Percentiles rank a stretch among this genome's conserved stretches.
These are phyloP conservation scores for Siniperca chuatsi DNA, from an alignment of 2,113 vertebrate species.

Conservation along the genomic window DNA sequence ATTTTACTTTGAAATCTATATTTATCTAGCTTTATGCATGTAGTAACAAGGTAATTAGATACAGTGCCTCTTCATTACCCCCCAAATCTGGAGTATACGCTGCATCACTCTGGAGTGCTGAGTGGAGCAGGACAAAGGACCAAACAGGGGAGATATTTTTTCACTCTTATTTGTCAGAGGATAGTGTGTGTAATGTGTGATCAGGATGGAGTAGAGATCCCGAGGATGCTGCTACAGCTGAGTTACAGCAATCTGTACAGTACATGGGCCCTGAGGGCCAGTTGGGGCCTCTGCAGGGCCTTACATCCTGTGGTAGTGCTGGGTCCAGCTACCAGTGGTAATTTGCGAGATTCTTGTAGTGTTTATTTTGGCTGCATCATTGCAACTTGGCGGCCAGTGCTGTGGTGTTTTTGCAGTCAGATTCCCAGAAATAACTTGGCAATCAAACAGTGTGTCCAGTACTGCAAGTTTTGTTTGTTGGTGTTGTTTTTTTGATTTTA, in stretches of 20 bases:
- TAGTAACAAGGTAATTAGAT: constrained; percentile 32
- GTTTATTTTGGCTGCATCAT: constrained; percentile 25
- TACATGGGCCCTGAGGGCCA: constrained; percentile 6
- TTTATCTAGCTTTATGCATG: constrained; percentile 28
- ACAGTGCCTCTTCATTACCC: constrained; percentile 19
- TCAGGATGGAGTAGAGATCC: neutral
- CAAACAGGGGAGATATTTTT: constrained; percentile 5
- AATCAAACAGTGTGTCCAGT: neutral
- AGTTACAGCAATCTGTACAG: neutral
- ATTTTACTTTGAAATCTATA: constrained; percentile 41
- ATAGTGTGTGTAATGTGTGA: neutral
- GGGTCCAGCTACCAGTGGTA: constrained; percentile 20
- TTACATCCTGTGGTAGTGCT: neutral
- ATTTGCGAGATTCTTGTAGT: constrained; percentile 29
- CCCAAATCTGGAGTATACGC: neutral
- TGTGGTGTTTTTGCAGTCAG: constrained; percentile 7
- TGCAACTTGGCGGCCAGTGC: constrained; percentile 5
- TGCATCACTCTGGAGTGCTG: neutral
- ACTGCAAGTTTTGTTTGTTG: constrained; percentile 1
- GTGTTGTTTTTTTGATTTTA: neutral
- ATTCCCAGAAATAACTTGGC: constrained; percentile 48
- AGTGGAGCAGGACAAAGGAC: neutral
- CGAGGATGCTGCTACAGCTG: neutral
- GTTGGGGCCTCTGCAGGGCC: constrained; percentile 3
- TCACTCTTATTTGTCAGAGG: neutral